These are phyloP conservation scores for Hoplias malabaricus DNA, from an alignment of 2,113 vertebrate species.

Conservation along the genomic window DNA sequence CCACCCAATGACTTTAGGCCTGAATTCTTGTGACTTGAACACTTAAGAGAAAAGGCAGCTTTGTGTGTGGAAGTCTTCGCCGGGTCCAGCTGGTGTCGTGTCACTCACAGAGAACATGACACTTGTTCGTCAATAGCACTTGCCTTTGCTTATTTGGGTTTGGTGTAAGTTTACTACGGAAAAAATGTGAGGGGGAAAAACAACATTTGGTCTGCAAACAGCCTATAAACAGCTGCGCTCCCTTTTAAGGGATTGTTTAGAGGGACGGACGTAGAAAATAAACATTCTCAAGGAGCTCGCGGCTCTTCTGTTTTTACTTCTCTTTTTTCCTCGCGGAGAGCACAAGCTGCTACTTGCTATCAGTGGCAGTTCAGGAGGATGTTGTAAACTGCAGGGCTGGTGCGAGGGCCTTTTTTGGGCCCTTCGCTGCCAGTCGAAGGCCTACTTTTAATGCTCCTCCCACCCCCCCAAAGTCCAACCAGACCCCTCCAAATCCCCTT, in stretches of 20 bases:
- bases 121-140: slow-evolving; percentile 54
- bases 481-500: background rate
- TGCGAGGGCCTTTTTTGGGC: slow-evolving; percentile 61
- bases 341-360: slow-evolving; percentile 64
- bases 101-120: slow-evolving; percentile 33
- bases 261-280: slow-evolving; percentile 77
- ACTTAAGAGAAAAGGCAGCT: background rate
- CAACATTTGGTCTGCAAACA: slow-evolving; percentile 74
- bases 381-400: slow-evolving; percentile 48
- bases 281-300: slow-evolving; percentile 75
- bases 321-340: too few species aligned
- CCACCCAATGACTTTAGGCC: background rate
- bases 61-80: slow-evolving; percentile 16
- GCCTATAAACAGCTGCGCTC: slow-evolving; percentile 77
- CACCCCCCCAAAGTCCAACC: background rate
- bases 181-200: slow-evolving; percentile 66
- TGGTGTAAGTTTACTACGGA: slow-evolving; percentile 54
- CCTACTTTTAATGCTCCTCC: background rate
- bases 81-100: slow-evolving; percentile 13
- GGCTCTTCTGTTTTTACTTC: slow-evolving; percentile 58
- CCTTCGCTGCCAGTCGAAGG: slow-evolving; percentile 39
- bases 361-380: slow-evolving; percentile 44
- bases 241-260: slow-evolving; percentile 86
- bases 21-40: background rate
- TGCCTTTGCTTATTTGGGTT: slow-evolving; percentile 50